Conservation (phyloP, 2,797 vertebrate genomes). For the Danio aesculapii region DNA sequence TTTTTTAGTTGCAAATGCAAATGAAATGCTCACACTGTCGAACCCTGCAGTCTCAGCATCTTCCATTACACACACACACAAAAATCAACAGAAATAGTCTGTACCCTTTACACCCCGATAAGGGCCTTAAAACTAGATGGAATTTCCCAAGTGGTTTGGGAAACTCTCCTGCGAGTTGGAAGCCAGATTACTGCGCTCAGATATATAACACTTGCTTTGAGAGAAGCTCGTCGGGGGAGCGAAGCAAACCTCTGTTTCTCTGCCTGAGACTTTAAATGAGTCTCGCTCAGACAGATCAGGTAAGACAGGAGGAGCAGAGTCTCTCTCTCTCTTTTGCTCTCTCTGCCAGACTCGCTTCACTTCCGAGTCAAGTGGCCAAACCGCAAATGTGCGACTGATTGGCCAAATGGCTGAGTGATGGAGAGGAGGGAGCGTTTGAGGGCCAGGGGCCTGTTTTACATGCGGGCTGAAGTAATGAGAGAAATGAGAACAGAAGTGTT, state of each 20-base stretch:
- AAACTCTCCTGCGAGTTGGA: conserved; percentile 26
- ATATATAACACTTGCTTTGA: conserved; percentile 21
- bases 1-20: no score
- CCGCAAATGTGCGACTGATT: conserved; percentile 46
- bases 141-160: conserved; percentile 33
- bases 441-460: conserved; percentile 55
- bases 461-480: conserved; percentile 52
- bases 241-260: conserved; percentile 15
- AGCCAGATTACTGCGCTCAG: conserved; percentile 28
- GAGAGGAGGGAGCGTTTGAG: conserved; percentile 35
- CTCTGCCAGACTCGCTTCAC: conserved; percentile 29
- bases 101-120: conserved; percentile 12
- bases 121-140: conserved; percentile 36
- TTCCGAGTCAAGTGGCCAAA: conserved; percentile 50
- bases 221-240: conserved; percentile 17
- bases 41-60: conserved; percentile 27
- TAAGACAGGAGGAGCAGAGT: conserved; percentile 28
- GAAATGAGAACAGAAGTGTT: conserved; percentile 60
- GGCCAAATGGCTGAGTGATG: conserved; percentile 55
- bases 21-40: no score
- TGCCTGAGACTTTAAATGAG: conserved; percentile 47
- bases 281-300: conserved; percentile 46
- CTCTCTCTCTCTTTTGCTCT: background rate
- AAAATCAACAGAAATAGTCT: conserved; percentile 15
- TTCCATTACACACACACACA: background rate